Base-by-base conservation (phyloP, 1,140 invertebrate genomes). In the Heliconius eleuchia region DNA sequence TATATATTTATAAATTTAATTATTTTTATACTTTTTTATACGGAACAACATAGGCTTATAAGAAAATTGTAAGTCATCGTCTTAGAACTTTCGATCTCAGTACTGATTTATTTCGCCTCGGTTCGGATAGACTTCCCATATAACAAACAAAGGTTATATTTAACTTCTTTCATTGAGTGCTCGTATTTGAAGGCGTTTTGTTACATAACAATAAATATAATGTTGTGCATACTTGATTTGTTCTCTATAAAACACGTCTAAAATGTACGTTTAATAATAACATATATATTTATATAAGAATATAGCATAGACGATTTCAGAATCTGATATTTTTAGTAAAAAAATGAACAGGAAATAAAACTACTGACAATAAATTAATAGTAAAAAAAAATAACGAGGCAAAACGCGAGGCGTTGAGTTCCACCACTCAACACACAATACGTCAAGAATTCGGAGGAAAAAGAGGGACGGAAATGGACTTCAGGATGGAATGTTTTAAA, bases 201-300 rank as follows among this genome's bases (percentile, higher is more conserved):
- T 66, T 66, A 30, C 60, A 66, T 66, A 66, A 66, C 23, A 30
- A 66, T 66, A 30, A 66, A 66, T 66, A 66, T 66, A 66, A 30
- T 66, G 11, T 13, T 66, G 27, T 66, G 60, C 13, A 66, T 27
- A 66, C 5, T 66, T 66, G 27, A 27, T 66, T 16, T 13, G 60
- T 30, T 30, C 13, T 13, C 11, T 27, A 66, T 57, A 9, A 8
- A 57, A 57, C 1, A 52, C 5, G 16, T 16, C 42, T 46, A 18
- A 55, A 55, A n/a, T 55, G 19, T 55, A 19, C 8, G 7, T 55
- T 19, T 55, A 8, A 55, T 55, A 55, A 55, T 55, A 55, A 55
- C 5, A 55, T 19, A 6, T 55, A 5, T 55, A 55, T 19, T 55
- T 18, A 19, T 55, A 19, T 13, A 13, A 46, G 16, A 0, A 18